Evolutionary conservation across 2,113 vertebrate genomes (phyloP).

Genomic region (Leucosticte australis): DNA sequence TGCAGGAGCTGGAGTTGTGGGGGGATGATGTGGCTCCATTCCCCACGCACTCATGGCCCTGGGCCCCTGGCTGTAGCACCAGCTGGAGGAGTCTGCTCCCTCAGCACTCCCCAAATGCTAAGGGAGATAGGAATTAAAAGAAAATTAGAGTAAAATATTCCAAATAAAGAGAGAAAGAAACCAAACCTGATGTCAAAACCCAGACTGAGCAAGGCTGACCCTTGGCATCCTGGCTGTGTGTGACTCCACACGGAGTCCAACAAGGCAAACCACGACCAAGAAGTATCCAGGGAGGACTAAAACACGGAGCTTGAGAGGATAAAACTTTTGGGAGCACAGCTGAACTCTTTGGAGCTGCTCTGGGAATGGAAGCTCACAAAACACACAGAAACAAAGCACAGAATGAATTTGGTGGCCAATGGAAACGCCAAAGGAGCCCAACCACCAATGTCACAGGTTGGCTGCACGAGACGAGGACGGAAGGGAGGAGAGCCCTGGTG

Average conservation of each 20-base stretch:
- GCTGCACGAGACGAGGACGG: accelerated
- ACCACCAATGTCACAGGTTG: accelerated
- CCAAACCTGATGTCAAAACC: background rate
- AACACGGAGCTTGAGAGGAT: accelerated
- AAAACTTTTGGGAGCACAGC: background rate
- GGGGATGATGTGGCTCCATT: accelerated
- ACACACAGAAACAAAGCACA: background rate
- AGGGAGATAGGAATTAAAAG: background rate
- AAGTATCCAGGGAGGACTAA: accelerated
- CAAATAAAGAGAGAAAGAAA: background rate
- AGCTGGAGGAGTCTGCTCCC: background rate
- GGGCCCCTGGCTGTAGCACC: accelerated
- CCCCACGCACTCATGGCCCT: accelerated
- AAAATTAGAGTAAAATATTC: background rate
- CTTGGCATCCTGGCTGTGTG: background rate
- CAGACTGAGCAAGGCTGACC: background rate
- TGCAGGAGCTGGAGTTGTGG: accelerated
- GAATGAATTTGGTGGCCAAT: background rate
- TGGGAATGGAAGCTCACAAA: background rate
- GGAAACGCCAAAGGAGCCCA: background rate
- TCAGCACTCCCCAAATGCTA: background rate
- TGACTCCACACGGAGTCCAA: background rate
- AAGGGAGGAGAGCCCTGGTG: accelerated
- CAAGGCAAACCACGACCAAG: background rate
- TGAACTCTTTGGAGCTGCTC: background rate